phyloP scores from a whole-genome alignment of 2,888 invertebrate species.

The Hemithea aestivaria region DNA sequence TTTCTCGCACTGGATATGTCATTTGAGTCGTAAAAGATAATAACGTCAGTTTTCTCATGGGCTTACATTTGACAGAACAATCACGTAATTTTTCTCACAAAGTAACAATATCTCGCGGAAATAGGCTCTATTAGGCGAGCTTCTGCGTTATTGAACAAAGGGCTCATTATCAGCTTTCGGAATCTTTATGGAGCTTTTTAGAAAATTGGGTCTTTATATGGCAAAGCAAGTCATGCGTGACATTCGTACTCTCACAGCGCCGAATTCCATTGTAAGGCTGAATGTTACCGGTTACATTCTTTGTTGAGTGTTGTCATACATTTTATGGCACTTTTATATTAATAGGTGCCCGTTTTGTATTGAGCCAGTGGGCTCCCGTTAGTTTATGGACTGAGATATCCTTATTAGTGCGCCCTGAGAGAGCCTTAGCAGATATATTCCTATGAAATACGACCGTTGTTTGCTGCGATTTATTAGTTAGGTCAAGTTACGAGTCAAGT shows the following conservation, averaged over 20 bases:
- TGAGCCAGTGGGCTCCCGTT: too few relatives aligned
- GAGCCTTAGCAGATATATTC: too few relatives aligned
- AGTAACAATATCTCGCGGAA: constrained; percentile 50
- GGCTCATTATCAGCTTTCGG: constrained; percentile 22
- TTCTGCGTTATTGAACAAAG: constrained; percentile 34
- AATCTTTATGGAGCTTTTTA: constrained; percentile 24
- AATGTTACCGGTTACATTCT: background rate
- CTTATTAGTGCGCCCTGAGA: too few relatives aligned
- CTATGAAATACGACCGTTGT: too few relatives aligned
- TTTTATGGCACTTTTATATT: too few relatives aligned
- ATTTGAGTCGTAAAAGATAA: constrained; percentile 36
- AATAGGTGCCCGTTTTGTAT: too few relatives aligned
- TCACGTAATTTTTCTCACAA: constrained; percentile 60
- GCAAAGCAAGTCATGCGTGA: constrained; percentile 9
- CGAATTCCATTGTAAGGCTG: constrained; percentile 4
- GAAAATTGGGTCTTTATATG: constrained; percentile 15
- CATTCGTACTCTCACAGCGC: constrained; percentile 5
- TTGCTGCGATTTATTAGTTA: too few relatives aligned
- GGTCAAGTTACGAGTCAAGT: too few relatives aligned
- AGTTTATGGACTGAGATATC: too few relatives aligned
- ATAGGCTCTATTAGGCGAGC: constrained; percentile 42
- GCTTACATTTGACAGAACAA: constrained; percentile 57
- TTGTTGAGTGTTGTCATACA: constrained; percentile 1
- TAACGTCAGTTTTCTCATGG: constrained; percentile 54
- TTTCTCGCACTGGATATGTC: constrained; percentile 49